Conservation (phyloP, 92 coral and sea anemone genomes). For the Epizoanthus illoricatus region DNA sequence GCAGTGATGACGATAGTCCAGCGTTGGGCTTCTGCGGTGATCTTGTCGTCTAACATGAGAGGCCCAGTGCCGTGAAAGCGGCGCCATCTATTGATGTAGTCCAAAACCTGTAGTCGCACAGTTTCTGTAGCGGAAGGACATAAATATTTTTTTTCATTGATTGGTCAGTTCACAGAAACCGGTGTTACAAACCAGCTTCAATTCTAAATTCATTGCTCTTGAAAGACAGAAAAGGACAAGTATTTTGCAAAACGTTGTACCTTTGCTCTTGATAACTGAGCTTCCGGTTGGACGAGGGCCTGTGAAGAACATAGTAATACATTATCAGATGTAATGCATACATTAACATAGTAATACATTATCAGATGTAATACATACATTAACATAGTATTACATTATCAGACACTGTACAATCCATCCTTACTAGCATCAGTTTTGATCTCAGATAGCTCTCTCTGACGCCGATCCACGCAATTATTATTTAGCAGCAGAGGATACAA, state of each 20-base stretch:
- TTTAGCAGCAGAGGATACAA: too few relatives aligned
- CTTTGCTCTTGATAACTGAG: slow-evolving; percentile 28
- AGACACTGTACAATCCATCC: too few relatives aligned
- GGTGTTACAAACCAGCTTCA: background rate
- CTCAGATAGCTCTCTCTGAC: too few relatives aligned
- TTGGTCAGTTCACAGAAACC: background rate
- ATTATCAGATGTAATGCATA: too few relatives aligned
- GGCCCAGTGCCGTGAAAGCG: slow-evolving; percentile 79
- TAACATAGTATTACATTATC: too few relatives aligned
- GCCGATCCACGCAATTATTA: too few relatives aligned
- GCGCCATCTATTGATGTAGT: slow-evolving; percentile 67
- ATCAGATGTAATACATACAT: too few relatives aligned
- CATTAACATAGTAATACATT: too few relatives aligned
- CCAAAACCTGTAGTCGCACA: slow-evolving; percentile 56
- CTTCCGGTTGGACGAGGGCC: slow-evolving; percentile 25
- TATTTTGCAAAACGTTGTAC: background rate
- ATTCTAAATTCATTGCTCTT: too few relatives aligned
- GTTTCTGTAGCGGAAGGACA: slow-evolving; percentile 41
- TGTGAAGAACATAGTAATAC: background rate
- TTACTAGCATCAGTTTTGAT: too few relatives aligned
- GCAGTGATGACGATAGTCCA: slow-evolving; percentile 56
- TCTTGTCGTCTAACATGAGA: slow-evolving; percentile 39
- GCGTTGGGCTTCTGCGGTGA: slow-evolving; percentile 66
- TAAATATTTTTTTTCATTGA: background rate
- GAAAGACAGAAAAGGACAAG: background rate